A percentile compares a stretch with the other conserved stretches of the same genome.
Conservation (phyloP, 92 coral and sea anemone species). For the Epizoanthus stellaris region DNA sequence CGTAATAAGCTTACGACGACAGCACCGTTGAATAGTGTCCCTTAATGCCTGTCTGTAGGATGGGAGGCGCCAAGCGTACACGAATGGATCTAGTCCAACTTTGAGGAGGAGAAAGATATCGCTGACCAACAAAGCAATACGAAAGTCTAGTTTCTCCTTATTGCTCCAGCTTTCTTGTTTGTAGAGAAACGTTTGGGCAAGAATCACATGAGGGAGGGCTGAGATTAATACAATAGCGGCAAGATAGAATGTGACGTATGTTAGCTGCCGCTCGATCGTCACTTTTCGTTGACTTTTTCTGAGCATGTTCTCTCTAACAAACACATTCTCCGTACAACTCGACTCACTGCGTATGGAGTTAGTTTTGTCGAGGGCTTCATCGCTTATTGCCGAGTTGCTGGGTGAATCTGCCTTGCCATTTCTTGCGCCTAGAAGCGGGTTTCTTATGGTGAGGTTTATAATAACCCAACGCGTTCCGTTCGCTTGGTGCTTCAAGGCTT, state of each 20-base stretch:
- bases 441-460: not conserved
- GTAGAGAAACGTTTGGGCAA: constrained; percentile 27
- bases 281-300: constrained; percentile 36
- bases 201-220: constrained; percentile 34
- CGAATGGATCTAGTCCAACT: constrained; percentile 38
- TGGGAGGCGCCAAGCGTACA: constrained; percentile 41
- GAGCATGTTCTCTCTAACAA: constrained; percentile 11
- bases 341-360: not conserved
- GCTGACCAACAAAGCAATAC: constrained; percentile 34
- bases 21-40: constrained; percentile 25
- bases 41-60: constrained; percentile 44
- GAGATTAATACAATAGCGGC: constrained; percentile 33
- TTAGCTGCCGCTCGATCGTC: constrained; percentile 24
- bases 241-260: constrained; percentile 33
- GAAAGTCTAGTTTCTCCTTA: constrained; percentile 10
- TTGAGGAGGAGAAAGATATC: constrained; percentile 36
- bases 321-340: not conserved
- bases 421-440: not conserved
- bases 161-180: constrained; percentile 7
- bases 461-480: constrained; percentile 5
- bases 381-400: constrained; percentile 8
- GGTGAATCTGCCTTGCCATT: not conserved
- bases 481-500: not conserved
- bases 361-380: constrained; percentile 3
- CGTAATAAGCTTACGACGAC: not conserved